Percentiles rank a stretch among this genome's conserved stretches.
Conservation (phyloP, 2,888 invertebrate genomes). For the Trichopria drosophilae region DNA sequence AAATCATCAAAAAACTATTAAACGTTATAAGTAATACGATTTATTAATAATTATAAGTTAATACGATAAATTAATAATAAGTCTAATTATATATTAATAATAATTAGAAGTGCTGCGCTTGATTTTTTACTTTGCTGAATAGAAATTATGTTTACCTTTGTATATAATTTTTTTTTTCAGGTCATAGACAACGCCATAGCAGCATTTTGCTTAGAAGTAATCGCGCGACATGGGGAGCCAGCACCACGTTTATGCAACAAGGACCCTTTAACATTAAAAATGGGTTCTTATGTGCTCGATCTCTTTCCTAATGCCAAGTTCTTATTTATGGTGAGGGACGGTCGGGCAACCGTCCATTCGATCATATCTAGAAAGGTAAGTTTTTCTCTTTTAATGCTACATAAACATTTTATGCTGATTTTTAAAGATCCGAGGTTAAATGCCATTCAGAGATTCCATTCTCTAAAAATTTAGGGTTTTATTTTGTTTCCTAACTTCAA, state of each 20-base stretch:
- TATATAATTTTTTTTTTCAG: slow-evolving; percentile 45
- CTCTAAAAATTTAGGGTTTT: no score
- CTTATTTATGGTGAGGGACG: slow-evolving; percentile 97
- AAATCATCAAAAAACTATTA: no score
- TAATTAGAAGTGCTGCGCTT: no score
- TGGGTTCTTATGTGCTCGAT: slow-evolving; percentile 90
- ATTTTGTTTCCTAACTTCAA: no score
- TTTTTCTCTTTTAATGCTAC: no score
- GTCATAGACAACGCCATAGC: slow-evolving; percentile 94
- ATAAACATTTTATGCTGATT: no score
- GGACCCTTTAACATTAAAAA: slow-evolving; percentile 96
- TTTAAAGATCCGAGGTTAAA: no score
- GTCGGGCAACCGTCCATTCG: slow-evolving; percentile 97
- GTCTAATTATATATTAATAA: neutral
- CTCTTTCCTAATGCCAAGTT: slow-evolving; percentile 98
- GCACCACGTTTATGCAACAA: slow-evolving; percentile 97
- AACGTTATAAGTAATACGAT: no score
- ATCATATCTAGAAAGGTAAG: slow-evolving; percentile 91
- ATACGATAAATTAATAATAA: slow-evolving; percentile 1
- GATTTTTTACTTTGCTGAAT: neutral
- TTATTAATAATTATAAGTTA: neutral
- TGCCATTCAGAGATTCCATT: no score
- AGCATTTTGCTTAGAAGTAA: slow-evolving; percentile 94
- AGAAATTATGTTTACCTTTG: neutral
- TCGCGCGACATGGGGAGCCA: slow-evolving; percentile 93